Percentiles rank a stretch among this genome's conserved stretches.
Evolutionary conservation across 2,888 invertebrate genomes (phyloP).

Genomic region (Acronicta psi): DNA sequence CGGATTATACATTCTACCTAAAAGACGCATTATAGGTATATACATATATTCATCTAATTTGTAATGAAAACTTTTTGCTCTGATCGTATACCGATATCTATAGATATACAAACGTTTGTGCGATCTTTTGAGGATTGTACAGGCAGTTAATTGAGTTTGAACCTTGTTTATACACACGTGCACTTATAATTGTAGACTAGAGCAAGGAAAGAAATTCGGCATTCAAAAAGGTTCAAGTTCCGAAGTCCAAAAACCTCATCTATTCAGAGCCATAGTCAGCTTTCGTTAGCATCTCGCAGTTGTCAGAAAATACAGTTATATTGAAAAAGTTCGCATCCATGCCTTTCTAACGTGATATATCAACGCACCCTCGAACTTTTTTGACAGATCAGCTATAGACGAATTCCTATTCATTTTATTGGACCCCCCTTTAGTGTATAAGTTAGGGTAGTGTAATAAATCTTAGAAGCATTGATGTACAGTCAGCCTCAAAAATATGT

Average conservation of each 20-base stretch:
- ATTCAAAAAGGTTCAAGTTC: constrained; percentile 20
- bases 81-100: too few relatives aligned
- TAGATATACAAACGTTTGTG: too few relatives aligned
- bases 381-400: constrained; percentile 51
- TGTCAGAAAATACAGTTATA: constrained; percentile 51
- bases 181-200: too few relatives aligned
- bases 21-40: too few relatives aligned
- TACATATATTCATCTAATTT: too few relatives aligned
- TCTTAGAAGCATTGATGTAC: constrained; percentile 36
- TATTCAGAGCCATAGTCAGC: constrained; percentile 43
- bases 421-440: constrained; percentile 27
- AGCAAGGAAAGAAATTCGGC: not conserved
- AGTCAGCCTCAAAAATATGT: not conserved
- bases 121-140: too few relatives aligned
- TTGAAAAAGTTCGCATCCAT: constrained; percentile 52
- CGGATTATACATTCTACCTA: too few relatives aligned
- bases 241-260: constrained; percentile 20
- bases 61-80: too few relatives aligned
- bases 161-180: too few relatives aligned
- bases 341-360: constrained; percentile 43
- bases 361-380: constrained; percentile 49
- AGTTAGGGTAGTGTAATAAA: constrained; percentile 37
- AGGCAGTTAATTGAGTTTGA: too few relatives aligned
- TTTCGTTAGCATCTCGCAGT: constrained; percentile 39
- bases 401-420: constrained; percentile 55